Conservation (phyloP, 2,888 invertebrate species). For the Ephialtes manifestator region DNA sequence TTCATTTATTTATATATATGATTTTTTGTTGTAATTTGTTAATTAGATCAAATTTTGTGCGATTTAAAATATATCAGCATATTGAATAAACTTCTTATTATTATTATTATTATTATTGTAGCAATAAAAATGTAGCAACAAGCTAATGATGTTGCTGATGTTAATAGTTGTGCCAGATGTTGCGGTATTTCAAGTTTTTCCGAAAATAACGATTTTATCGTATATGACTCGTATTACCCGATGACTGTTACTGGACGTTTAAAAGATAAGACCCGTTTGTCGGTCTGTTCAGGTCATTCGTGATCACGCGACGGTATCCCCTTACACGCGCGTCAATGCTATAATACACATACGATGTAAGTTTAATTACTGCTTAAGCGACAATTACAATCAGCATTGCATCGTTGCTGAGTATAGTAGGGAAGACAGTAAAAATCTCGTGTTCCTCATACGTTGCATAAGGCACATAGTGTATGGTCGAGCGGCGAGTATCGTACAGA, state of each 20-base stretch:
- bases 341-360: constrained; percentile 63
- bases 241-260: not conserved
- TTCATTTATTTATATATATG: too few species aligned
- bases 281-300: constrained; percentile 22
- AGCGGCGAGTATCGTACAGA: constrained; percentile 35
- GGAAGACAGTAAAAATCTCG: constrained; percentile 60
- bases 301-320: constrained; percentile 65
- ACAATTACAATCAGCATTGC: constrained; percentile 78
- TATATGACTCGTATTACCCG: constrained; percentile 31
- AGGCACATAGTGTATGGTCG: constrained; percentile 23
- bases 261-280: constrained; percentile 45
- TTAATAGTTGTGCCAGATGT: not conserved
- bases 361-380: constrained; percentile 71
- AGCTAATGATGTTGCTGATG: not conserved
- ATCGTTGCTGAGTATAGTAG: constrained; percentile 16
- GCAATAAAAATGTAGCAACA: too few species aligned
- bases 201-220: constrained; percentile 5
- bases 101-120: too few species aligned
- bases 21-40: too few species aligned
- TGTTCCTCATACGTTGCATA: constrained; percentile 61
- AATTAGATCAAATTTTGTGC: too few species aligned
- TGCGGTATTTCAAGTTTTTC: not conserved
- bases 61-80: too few species aligned
- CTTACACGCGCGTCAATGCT: constrained; percentile 39
- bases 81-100: too few species aligned